Percentiles rank a stretch among this genome's conserved stretches.
Conservation (phyloP, 2,113 vertebrate genomes). For the Poeciliopsis turrubarensis region DNA sequence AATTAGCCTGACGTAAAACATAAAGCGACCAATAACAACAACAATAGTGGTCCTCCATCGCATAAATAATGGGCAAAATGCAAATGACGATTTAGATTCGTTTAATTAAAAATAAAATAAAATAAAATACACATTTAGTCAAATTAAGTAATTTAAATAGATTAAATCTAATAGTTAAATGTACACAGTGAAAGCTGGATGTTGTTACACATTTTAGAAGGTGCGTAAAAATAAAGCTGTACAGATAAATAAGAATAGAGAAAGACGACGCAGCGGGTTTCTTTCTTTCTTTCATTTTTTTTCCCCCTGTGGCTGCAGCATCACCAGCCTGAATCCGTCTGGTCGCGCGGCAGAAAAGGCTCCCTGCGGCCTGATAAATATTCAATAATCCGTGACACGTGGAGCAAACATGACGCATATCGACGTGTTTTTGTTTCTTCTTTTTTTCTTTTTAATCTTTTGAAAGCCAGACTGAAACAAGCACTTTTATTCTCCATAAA, state of each 20-base stretch:
- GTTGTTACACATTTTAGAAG: background rate
- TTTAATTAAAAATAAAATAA: background rate
- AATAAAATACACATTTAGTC: background rate
- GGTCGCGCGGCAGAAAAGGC: slow-evolving; percentile 46
- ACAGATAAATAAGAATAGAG: background rate
- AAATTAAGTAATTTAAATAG: background rate
- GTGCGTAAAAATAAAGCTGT: background rate
- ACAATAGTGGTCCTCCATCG: background rate
- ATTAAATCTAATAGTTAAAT: too few species aligned
- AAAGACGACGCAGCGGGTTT: too few species aligned
- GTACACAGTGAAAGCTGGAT: background rate
- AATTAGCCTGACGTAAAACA: background rate
- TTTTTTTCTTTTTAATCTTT: background rate
- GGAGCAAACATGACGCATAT: slow-evolving; percentile 56
- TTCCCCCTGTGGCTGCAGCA: slow-evolving; percentile 17
- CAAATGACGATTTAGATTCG: background rate
- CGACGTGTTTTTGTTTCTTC: background rate
- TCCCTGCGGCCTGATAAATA: slow-evolving; percentile 70
- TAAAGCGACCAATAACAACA: background rate
- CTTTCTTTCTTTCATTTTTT: background rate
- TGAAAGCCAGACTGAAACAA: background rate
- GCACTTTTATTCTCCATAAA: background rate
- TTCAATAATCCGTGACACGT: slow-evolving; percentile 67
- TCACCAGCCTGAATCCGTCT: slow-evolving; percentile 40
- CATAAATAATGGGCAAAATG: background rate